These are phyloP conservation scores for Drosophila virilis DNA, from an alignment of 1,140 invertebrate species.

Conservation along the genomic window DNA sequence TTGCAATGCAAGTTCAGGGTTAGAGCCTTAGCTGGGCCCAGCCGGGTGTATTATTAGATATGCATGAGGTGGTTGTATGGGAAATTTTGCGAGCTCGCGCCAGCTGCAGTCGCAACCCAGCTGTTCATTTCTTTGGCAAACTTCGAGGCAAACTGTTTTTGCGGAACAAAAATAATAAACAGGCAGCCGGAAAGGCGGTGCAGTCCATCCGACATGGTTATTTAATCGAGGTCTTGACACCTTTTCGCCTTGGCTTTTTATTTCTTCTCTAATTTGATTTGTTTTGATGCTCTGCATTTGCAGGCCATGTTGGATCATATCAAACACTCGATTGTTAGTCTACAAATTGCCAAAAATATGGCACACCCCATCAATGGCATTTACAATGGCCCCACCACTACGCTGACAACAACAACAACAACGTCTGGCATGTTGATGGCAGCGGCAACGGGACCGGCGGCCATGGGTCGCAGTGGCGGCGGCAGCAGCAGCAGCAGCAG, in stretches of 20 bases:
- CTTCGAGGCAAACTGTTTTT: slow-evolving; percentile 35
- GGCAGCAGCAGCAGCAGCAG: slow-evolving; percentile 13
- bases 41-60: slow-evolving; percentile 38
- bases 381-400: slow-evolving; percentile 87
- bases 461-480: slow-evolving; percentile 30
- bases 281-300: slow-evolving; percentile 31
- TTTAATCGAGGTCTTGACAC: slow-evolving; percentile 39
- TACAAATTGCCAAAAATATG: slow-evolving; percentile 98
- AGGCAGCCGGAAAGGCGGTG: background rate
- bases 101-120: slow-evolving; percentile 40
- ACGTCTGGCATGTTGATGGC: slow-evolving; percentile 8
- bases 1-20: slow-evolving; percentile 73
- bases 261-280: background rate
- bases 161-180: slow-evolving; percentile 4
- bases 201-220: slow-evolving; percentile 22
- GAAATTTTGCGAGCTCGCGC: slow-evolving; percentile 32
- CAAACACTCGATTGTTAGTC: slow-evolving; percentile 98
- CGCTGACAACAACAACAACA: slow-evolving; percentile 23
- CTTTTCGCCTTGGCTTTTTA: slow-evolving; percentile 7
- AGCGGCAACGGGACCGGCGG: slow-evolving; percentile 14
- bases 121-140: slow-evolving; percentile 51
- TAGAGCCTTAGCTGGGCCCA: slow-evolving; percentile 19
- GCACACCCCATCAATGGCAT: slow-evolving; percentile 94
- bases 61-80: slow-evolving; percentile 33
- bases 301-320: slow-evolving; percentile 96